Evolutionary conservation across 2,797 vertebrate species (phyloP).

Genomic region (Thalassophryne amazonica): DNA sequence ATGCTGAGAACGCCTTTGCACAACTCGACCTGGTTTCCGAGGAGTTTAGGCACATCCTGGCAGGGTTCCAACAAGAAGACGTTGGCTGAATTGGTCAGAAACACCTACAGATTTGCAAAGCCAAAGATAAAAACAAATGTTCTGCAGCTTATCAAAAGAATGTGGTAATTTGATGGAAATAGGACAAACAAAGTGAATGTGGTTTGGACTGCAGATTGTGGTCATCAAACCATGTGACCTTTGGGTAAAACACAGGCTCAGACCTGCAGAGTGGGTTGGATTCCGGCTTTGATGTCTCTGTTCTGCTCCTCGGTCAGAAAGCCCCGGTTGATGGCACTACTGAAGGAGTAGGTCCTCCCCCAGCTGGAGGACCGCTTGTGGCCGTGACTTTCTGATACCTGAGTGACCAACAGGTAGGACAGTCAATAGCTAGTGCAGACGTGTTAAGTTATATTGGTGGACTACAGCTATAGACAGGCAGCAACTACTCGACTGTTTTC

Average conservation of each 20-base stretch:
- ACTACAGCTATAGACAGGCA: no score
- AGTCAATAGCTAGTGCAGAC: not conserved
- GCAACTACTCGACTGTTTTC: no score
- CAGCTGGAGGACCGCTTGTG: constrained; percentile 95
- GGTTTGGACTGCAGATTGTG: not conserved
- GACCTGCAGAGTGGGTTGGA: constrained; percentile 92
- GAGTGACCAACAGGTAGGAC: not conserved
- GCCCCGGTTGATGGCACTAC: constrained; percentile 91
- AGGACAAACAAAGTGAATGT: not conserved
- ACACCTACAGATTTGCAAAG: constrained; percentile 87
- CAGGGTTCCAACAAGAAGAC: constrained; percentile 96
- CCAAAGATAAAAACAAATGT: no score
- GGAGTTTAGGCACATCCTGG: constrained; percentile 87
- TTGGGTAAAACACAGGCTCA: not conserved
- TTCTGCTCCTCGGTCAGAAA: constrained; percentile 89
- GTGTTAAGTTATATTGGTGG: no score
- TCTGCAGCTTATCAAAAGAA: no score
- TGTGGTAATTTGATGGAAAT: not conserved
- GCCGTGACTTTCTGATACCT: constrained; percentile 77
- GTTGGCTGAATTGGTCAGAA: constrained; percentile 94
- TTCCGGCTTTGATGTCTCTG: constrained; percentile 87
- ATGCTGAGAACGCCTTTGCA: constrained; percentile 94
- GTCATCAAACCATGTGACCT: not conserved
- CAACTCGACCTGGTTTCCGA: constrained; percentile 94
- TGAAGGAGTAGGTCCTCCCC: constrained; percentile 96